Conservation (phyloP, 1,140 invertebrate genomes). For the Adelges cooleyi region DNA sequence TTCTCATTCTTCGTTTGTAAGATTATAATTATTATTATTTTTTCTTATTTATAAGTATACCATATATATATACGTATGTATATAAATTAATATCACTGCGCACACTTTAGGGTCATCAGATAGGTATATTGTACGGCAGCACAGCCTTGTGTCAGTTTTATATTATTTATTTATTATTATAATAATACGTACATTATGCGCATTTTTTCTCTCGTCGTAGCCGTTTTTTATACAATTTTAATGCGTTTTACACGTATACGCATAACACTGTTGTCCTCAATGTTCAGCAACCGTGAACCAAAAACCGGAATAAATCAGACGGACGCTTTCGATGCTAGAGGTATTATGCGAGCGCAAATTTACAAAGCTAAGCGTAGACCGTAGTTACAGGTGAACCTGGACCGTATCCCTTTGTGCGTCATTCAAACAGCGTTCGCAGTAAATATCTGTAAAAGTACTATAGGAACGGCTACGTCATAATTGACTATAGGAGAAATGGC, state of each 20-base stretch:
- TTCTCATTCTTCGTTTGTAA: conserved; percentile 12
- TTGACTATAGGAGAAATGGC: no score
- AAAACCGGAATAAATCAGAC: conserved; percentile 28
- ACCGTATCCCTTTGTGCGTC: no score
- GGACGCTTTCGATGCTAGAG: not conserved
- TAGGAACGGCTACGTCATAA: no score
- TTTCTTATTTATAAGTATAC: no score
- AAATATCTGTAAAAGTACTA: no score
- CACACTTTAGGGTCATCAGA: conserved; percentile 20
- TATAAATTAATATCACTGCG: not conserved
- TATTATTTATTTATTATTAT: no score
- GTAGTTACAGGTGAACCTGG: no score
- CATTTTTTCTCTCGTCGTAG: conserved; percentile 1
- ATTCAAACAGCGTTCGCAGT: no score
- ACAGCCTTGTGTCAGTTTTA: conserved; percentile 25
- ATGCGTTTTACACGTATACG: conserved; percentile 14
- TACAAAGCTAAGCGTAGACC: no score
- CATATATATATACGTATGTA: no score
- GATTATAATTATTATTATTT: no score
- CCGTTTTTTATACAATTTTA: not conserved
- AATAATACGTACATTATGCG: not conserved
- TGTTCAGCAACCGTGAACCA: conserved; percentile 28
- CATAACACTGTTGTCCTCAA: conserved; percentile 23
- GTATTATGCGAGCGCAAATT: no score
- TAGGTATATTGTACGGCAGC: not conserved